Evolutionary conservation across 2,797 vertebrate genomes (phyloP).

Genomic region (Pantherophis alleghaniensis): DNA sequence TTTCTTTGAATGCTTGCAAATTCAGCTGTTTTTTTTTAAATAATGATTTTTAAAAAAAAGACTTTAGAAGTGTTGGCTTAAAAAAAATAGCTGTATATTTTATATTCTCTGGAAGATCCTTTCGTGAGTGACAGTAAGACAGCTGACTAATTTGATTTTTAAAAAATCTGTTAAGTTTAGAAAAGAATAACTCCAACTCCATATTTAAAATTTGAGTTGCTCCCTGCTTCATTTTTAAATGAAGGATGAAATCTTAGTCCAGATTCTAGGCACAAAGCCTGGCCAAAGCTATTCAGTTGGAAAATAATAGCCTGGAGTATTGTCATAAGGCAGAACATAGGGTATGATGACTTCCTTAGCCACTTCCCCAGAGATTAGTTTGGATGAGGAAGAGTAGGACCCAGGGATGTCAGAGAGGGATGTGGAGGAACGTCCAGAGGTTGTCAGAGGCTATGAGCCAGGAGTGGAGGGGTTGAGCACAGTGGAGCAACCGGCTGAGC

Average conservation of each 20-base stretch:
- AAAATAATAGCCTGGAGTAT: background rate
- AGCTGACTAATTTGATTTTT: background rate
- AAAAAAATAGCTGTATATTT: conserved; percentile 8
- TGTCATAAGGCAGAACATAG: background rate
- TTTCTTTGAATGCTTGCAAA: conserved; percentile 18
- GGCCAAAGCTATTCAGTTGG: background rate
- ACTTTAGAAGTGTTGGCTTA: background rate
- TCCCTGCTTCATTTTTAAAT: background rate
- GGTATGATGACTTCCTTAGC: background rate
- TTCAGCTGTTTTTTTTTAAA: background rate
- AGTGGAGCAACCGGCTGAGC: background rate
- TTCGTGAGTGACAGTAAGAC: background rate
- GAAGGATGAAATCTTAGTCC: background rate
- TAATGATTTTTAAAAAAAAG: background rate
- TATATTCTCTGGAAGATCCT: background rate
- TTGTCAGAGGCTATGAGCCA: background rate
- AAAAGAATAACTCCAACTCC: background rate
- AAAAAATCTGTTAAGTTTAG: background rate
- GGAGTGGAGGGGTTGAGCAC: background rate
- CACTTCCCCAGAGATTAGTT: background rate
- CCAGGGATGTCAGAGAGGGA: background rate
- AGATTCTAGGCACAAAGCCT: background rate
- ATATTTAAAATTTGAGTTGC: background rate
- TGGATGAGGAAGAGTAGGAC: background rate
- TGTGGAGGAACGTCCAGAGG: background rate